Base-by-base conservation (phyloP, 1,140 invertebrate genomes). In the Euura saliciscinereae region DNA sequence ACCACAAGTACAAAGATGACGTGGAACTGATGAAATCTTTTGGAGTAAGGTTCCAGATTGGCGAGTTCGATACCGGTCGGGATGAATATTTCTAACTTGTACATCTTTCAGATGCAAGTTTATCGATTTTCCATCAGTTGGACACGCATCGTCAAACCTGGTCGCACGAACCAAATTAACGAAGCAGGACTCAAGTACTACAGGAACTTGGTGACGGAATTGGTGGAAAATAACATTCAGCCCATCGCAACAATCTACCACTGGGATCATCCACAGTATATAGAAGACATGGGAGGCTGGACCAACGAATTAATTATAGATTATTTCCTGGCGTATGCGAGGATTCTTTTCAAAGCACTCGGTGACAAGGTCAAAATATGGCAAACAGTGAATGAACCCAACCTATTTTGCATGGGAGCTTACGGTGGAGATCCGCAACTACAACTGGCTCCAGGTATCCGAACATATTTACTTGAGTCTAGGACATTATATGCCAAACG, bases 51-150 rank as follows among this genome's bases (percentile, higher is more conserved):
- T 65, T 83, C 80, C 10, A 13, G n/a, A n/a, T 11, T 2, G 10
- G 43, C 7, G 44, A 64, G 45, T 10, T 2, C 64, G 4, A 43
- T n/a, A 66, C n/a, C n/a, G n/a, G n/a, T n/a, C 10, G 65, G 46
- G 5, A 65, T 43, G 2, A 71, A 65, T 4, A 71, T 70, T n/a
- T 42, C 51, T 28, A 72, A 69, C 76, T 42, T 65, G 43, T 13
- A 45, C 59, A 43, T 45, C 59, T 75, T 77, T 28, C 64, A 85
- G 83, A 79, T 85, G 4, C 71, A 83, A 70, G 81, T 80, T 68
- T 91, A 91, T 78, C 82, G 90, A n/a, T 90, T 91, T 78, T 92
- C 91, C 0, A 77, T 92, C 46, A 87, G 90, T 6, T 92, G 91
- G 91, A 73, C 90, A 0, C 75, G 89, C 72, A 83, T 90, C 45